These are phyloP conservation scores for Hirtodrosophila histrioides DNA, from an alignment of 2,888 invertebrate species.

Conservation along the genomic window DNA sequence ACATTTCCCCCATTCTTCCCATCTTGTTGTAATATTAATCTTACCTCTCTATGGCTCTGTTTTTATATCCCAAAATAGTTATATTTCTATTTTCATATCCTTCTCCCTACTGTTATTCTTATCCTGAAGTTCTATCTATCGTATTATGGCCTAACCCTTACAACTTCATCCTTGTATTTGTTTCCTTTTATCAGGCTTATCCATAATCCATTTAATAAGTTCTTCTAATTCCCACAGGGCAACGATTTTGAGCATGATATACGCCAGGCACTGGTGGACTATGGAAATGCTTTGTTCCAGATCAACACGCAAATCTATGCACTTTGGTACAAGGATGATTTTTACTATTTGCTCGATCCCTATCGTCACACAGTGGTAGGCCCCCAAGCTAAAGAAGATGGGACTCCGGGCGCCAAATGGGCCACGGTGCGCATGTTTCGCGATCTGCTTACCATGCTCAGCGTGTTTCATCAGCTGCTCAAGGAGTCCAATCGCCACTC, in stretches of 20 bases:
- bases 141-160: too few relatives aligned
- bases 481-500: constrained; percentile 73
- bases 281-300: constrained; percentile 76
- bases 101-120: too few relatives aligned
- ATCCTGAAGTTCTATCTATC: too few relatives aligned
- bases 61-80: too few relatives aligned
- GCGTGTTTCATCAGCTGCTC: constrained; percentile 77
- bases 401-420: constrained; percentile 45
- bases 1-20: too few relatives aligned
- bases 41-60: too few relatives aligned
- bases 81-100: too few relatives aligned
- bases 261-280: constrained; percentile 19
- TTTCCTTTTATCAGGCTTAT: constrained; percentile 39
- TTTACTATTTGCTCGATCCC: constrained; percentile 82
- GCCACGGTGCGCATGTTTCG: constrained; percentile 81
- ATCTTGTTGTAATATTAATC: too few relatives aligned
- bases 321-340: constrained; percentile 76
- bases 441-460: constrained; percentile 67
- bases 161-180: background rate
- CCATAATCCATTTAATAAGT: constrained; percentile 16
- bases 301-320: constrained; percentile 80
- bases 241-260: constrained; percentile 59
- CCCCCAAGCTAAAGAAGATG: constrained; percentile 11
- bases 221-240: constrained; percentile 5
- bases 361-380: constrained; percentile 75